Evolutionary conservation across 2,797 vertebrate species (phyloP), one percentile per base, ranked within the genome.

Genomic region (Glyptemys insculpta): DNA sequence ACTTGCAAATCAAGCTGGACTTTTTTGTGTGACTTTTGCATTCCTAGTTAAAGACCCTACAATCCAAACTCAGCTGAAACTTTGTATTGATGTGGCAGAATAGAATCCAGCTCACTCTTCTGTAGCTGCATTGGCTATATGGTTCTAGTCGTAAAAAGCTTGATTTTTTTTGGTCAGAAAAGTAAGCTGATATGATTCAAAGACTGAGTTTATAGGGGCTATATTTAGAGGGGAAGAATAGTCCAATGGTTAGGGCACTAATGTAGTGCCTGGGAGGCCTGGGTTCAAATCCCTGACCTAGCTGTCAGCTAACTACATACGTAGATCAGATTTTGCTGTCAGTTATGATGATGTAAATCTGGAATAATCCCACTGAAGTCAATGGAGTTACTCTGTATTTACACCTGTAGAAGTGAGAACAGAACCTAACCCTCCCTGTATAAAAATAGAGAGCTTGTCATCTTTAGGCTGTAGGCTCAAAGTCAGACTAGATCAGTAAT

Each of bases 71-170:
- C 81, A 86, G 21, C 81, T 85, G 56, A 68, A 89, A 47, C 25
- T 34, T 34, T 84, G 44, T 74, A 37, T 6, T 23, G 0, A 0
- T 2, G 83, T 65, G 72, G 34, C 86, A 74, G 29, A 29, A 34
- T 1, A 89, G 44, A 84, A 5, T 19, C 9, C 23, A n/a, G 0
- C 1, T 3, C 49, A 14, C 59, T 21, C 50, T 86, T 1, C 21
- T 11, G 1, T 21, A 11, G 23, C 41, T 52, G 3, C 44, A 21
- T 80, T 31, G 27, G 11, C 87, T 80, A 68, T 68, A n/a, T 68
- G 9, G 65, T 68, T 37, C 19, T 65, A 0, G 0, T 3, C 57
- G 76, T 78, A 56, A 87, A 50, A 87, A 86, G 23, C 52, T 23
- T 49, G 47, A 5, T 52, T 49, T 56, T 11, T 54, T 12, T 23